A percentile compares a stretch with the other conserved stretches of the same genome.
Conservation (phyloP, 2,797 vertebrate species). For the Catamblyrhynchus diadema region DNA sequence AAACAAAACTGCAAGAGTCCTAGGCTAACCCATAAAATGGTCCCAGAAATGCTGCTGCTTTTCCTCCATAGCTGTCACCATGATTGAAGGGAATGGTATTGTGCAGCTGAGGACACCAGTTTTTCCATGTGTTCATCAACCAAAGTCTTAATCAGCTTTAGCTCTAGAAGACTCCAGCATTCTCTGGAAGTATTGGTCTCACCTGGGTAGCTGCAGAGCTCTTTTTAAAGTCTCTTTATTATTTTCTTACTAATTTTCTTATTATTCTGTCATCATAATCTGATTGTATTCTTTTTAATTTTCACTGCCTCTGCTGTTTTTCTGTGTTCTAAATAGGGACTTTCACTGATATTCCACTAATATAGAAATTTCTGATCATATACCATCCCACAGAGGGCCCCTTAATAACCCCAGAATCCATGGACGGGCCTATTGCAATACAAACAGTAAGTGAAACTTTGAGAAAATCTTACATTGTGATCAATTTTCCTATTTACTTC, state of each 20-base stretch:
- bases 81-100: neutral
- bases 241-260: neutral
- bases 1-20: neutral
- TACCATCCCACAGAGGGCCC: neutral
- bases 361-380: neutral
- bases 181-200: neutral
- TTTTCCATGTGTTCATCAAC: neutral
- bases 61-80: neutral
- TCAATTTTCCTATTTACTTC: neutral
- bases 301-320: neutral
- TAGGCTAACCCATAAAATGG: neutral
- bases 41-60: neutral
- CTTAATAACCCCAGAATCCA: neutral
- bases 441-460: neutral
- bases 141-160: neutral
- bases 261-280: neutral
- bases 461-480: neutral
- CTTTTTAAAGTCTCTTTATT: neutral
- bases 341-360: neutral
- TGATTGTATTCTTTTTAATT: neutral
- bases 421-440: neutral
- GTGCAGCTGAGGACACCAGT: neutral
- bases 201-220: neutral
- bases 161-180: neutral
- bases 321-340: neutral